Percentiles rank a stretch among this genome's conserved stretches.
Evolutionary conservation across 2,797 vertebrate species (phyloP).

Genomic region (Pterois miles): DNA sequence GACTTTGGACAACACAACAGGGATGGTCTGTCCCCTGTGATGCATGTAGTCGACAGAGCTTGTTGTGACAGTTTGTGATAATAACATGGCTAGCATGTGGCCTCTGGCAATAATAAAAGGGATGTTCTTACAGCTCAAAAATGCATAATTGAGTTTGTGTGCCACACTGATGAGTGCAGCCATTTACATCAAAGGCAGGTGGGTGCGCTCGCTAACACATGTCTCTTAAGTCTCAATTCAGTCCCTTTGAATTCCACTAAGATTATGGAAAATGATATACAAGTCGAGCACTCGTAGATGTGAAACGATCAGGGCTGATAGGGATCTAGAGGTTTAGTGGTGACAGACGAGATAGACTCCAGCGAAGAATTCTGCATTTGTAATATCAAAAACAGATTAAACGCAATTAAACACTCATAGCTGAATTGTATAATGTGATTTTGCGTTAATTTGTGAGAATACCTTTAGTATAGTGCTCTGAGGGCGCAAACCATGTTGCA

Average conservation of each 20-base stretch:
- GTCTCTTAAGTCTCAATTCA: slow-evolving; percentile 69
- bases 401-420: slow-evolving; percentile 64
- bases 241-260: slow-evolving; percentile 74
- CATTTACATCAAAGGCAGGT: slow-evolving; percentile 77
- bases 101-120: slow-evolving; percentile 73
- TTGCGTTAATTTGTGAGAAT: slow-evolving; percentile 38
- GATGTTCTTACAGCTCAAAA: slow-evolving; percentile 71
- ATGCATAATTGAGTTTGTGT: slow-evolving; percentile 76
- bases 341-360: slow-evolving; percentile 73
- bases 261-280: slow-evolving; percentile 77
- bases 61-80: slow-evolving; percentile 54
- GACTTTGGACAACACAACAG: slow-evolving; percentile 24
- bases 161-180: slow-evolving; percentile 72
- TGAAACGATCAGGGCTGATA: slow-evolving; percentile 76
- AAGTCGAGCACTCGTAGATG: slow-evolving; percentile 74
- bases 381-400: slow-evolving; percentile 70
- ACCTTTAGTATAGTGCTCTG: slow-evolving; percentile 24
- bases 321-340: slow-evolving; percentile 78
- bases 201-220: slow-evolving; percentile 58
- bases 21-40: slow-evolving; percentile 32
- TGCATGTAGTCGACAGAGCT: slow-evolving; percentile 46
- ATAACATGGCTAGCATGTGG: slow-evolving; percentile 46
- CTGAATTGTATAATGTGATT: slow-evolving; percentile 55
- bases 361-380: slow-evolving; percentile 71
- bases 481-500: not conserved